phyloP scores from a whole-genome alignment of 2,797 vertebrate species.

The Antrozous pallidus region DNA sequence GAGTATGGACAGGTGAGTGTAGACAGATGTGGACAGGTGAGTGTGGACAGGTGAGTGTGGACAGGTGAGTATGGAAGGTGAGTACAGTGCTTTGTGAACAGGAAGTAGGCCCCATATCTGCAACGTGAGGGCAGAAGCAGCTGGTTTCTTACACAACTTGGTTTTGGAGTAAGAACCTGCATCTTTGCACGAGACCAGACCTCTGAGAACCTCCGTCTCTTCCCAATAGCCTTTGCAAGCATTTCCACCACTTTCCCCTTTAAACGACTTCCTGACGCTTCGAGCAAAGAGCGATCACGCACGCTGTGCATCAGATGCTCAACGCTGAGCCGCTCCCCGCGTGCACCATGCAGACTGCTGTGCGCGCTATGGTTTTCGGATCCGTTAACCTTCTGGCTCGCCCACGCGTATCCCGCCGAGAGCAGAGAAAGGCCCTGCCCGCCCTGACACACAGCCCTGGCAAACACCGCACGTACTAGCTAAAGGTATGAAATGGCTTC shows the following conservation, averaged over 20 bases:
- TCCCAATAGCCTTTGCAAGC: slow-evolving; percentile 14
- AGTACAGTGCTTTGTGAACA: slow-evolving; percentile 61
- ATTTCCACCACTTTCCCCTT: slow-evolving; percentile 46
- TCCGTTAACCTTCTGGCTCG: slow-evolving; percentile 49
- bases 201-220: slow-evolving; percentile 26
- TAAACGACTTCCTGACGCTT: slow-evolving; percentile 47
- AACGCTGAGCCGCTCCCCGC: neutral
- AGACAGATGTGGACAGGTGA: no score
- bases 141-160: slow-evolving; percentile 51
- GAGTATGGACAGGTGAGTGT: slow-evolving; percentile 35
- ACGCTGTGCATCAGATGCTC: slow-evolving; percentile 17
- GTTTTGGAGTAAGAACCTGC: slow-evolving; percentile 52
- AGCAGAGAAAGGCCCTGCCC: slow-evolving; percentile 15
- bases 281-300: slow-evolving; percentile 58
- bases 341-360: neutral
- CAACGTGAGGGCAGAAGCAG: slow-evolving; percentile 63
- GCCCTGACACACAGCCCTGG: slow-evolving; percentile 24
- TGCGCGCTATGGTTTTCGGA: slow-evolving; percentile 23
- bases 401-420: neutral
- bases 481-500: neutral
- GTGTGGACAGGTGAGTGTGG: neutral
- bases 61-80: slow-evolving; percentile 57
- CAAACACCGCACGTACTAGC: no score
- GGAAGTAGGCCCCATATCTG: slow-evolving; percentile 66
- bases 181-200: slow-evolving; percentile 14